Evolutionary conservation across 2,888 invertebrate genomes (phyloP), one percentile per base, ranked within the genome.

Genomic region (Aelia acuminata): DNA sequence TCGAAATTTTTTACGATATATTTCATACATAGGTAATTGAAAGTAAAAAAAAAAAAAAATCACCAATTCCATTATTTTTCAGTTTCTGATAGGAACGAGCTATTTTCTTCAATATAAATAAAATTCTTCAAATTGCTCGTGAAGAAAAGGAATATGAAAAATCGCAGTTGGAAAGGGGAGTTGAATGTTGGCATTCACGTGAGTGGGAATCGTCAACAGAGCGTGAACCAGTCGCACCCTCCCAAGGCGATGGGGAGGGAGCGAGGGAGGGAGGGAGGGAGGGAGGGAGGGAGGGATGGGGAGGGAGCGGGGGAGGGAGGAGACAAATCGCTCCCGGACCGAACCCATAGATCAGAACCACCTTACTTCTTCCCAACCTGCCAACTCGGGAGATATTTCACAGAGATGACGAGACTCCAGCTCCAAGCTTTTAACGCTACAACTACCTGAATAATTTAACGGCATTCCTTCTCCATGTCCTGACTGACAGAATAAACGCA

Each of bases 401-500:
- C 63, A 70, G 63, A 31, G 31, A 70, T 70, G 63, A 70, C 35
- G 35, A 35, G 26, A 18, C 63, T 70, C 57, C 15, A 10, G 13
- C 53, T 20, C 63, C 35, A 70, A 70, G 63, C 63, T 70, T 20
- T 70, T 70, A 70, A 70, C 63, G 26, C 63, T 70, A 31, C n/a
- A n/a, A n/a, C 63, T 35, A 70, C 63, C 35, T 70, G 63, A 70
- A 70, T 70, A 70, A 70, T 70, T 70, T 70, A 70, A 70, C n/a
- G n/a, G n/a, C n/a, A n/a, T n/a, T n/a, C n/a, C n/a, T n/a, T n/a
- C n/a, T n/a, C n/a, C n/a, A n/a, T n/a, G n/a, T n/a, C n/a, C n/a
- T n/a, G n/a, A n/a, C n/a, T n/a, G n/a, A n/a, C n/a, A n/a, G n/a
- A n/a, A n/a, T n/a, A n/a, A n/a, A n/a, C n/a, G n/a, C n/a, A n/a